phyloP scores from a whole-genome alignment of 1,140 invertebrate species.

The Bombus waltoni region DNA sequence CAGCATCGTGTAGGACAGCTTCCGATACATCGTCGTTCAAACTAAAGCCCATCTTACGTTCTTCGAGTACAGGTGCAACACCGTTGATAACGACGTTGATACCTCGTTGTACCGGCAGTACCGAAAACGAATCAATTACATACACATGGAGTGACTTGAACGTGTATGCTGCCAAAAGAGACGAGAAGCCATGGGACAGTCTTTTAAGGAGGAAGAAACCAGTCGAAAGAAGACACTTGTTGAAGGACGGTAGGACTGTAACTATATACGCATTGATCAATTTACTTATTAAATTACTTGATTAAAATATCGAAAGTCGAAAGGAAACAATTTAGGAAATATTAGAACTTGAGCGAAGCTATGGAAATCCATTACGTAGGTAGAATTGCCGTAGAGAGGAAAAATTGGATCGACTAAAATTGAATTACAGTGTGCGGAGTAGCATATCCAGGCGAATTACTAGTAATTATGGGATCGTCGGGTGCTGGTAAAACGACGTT shows the following conservation, averaged over 20 bases:
- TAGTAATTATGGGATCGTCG: slow-evolving; percentile 97
- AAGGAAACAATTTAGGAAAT: no score
- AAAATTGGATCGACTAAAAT: background rate
- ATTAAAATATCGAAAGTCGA: no score
- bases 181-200: slow-evolving; percentile 65
- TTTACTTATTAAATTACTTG: no score
- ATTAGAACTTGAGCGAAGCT: no score
- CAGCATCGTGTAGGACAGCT: background rate
- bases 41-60: slow-evolving; percentile 61
- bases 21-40: slow-evolving; percentile 51
- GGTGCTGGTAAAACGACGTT: slow-evolving; percentile 98
- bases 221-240: slow-evolving; percentile 70
- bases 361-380: background rate
- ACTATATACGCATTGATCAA: no score
- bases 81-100: background rate
- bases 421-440: slow-evolving; percentile 90
- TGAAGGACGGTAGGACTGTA: slow-evolving; percentile 71
- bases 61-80: slow-evolving; percentile 4
- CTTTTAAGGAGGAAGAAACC: slow-evolving; percentile 54
- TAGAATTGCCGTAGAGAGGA: background rate
- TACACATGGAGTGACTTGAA: slow-evolving; percentile 77
- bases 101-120: background rate
- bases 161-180: slow-evolving; percentile 65
- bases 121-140: slow-evolving; percentile 66
- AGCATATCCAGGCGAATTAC: slow-evolving; percentile 93